Base-by-base conservation (phyloP, 2,797 vertebrate genomes). In the Rousettus madagascariensis region DNA sequence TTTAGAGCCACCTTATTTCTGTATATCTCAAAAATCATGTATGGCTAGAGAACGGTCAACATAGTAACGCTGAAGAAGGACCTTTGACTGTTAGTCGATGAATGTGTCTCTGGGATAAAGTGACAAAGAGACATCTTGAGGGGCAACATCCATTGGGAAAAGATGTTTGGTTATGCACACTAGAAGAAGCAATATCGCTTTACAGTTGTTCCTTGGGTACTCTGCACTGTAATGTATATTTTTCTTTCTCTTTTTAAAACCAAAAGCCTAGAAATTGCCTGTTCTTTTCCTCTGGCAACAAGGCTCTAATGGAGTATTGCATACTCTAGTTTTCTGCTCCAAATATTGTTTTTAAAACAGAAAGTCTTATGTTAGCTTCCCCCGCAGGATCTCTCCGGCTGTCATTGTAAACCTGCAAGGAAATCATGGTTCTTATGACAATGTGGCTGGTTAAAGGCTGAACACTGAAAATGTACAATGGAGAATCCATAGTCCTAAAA, bases 401-500 rank as follows among this genome's bases (percentile, higher is more conserved):
- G 65, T 92, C 46, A 53, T 4, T 68, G 12, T 72, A 83, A 68
- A 78, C 96, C 95, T 96, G 84, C 93, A 88, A 97, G 28, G 91
- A 95, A 96, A 97, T 0, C 13, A 86, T 11, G 59, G 71, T 74
- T 17, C 89, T 97, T 96, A 90, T 5, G 90, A 49, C 78, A 90
- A 90, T 16, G 85, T 75, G 93, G 94, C 95, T 93, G 65, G 90
- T 97, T 98, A 97, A 97, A 92, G 55, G 82, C 33, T 97, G 96
- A 93, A 90, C 61, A 71, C 93, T 96, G 46, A 97, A 98, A 98
- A 97, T 1, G 88, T 97, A 90, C 0, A 9, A 93, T 95, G 93
- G 97, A 96, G 98, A 98, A 97, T 53, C 97, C 86, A 97, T 65
- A 97, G 95, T 79, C 69, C 94, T 97, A 92, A 97, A 98, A 98